Percentiles rank a stretch among this genome's conserved stretches.
Conservation (phyloP, 2,888 invertebrate genomes). For the Mycogona germanica region DNA sequence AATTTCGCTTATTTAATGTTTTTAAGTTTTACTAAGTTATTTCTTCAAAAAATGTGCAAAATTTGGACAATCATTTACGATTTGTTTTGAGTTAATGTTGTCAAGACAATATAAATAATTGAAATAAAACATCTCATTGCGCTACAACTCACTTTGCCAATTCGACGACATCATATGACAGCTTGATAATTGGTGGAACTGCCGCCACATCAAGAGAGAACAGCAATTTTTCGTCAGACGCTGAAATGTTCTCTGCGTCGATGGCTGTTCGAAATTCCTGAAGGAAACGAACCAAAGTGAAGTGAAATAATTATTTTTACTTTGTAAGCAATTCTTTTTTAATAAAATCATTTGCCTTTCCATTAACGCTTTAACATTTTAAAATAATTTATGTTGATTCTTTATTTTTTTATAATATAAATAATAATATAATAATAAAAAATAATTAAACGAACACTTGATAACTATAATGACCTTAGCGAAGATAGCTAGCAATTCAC, state of each 20-base stretch:
- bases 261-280: slow-evolving; percentile 58
- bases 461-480: slow-evolving; percentile 20
- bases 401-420: too few species aligned
- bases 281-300: slow-evolving; percentile 51
- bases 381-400: too few species aligned
- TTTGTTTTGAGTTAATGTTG: too few species aligned
- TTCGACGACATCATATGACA: slow-evolving; percentile 63
- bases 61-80: too few species aligned
- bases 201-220: slow-evolving; percentile 70
- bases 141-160: slow-evolving; percentile 50
- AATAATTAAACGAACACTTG: background rate
- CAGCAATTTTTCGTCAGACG: slow-evolving; percentile 31
- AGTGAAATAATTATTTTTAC: background rate
- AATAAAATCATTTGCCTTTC: too few species aligned
- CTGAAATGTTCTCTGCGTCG: slow-evolving; percentile 32
- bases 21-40: slow-evolving; percentile 14
- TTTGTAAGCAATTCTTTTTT: background rate
- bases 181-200: slow-evolving; percentile 56
- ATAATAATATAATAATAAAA: too few species aligned
- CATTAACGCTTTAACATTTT: too few species aligned
- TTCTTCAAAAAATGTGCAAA: too few species aligned
- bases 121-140: background rate
- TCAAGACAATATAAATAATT: too few species aligned
- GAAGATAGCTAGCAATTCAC: slow-evolving; percentile 21
- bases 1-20: too few species aligned